Evolutionary conservation across 2,888 invertebrate species (phyloP).

Genomic region (Plutella xylostella): DNA sequence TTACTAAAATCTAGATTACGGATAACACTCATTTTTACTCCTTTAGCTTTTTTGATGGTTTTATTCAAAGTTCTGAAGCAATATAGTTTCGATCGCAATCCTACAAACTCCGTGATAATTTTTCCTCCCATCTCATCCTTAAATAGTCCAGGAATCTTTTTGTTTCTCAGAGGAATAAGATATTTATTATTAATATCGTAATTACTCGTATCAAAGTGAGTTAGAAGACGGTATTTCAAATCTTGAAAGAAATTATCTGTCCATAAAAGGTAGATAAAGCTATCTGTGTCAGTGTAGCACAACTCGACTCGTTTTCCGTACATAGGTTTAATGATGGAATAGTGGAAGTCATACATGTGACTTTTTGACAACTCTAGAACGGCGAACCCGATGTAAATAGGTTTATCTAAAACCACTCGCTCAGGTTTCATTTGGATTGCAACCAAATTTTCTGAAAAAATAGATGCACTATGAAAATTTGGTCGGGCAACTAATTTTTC

Average conservation of each 20-base stretch:
- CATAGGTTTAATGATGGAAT: background rate
- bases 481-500: slow-evolving; percentile 2
- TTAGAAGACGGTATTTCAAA: background rate
- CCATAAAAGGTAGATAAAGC: background rate
- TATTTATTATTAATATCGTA: background rate
- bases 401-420: background rate
- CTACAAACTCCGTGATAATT: background rate
- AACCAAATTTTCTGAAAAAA: slow-evolving; percentile 7
- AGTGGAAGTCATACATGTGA: background rate
- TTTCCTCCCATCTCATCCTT: background rate
- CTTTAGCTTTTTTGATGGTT: background rate
- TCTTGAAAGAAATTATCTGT: background rate
- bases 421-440: background rate
- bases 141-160: background rate
- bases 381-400: background rate
- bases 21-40: background rate
- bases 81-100: background rate
- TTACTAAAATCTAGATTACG: background rate
- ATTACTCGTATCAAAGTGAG: background rate
- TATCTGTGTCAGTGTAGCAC: background rate
- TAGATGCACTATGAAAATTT: slow-evolving; percentile 1
- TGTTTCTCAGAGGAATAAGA: background rate
- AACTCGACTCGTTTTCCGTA: slow-evolving; percentile 7
- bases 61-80: background rate
- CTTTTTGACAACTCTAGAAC: background rate